A percentile compares a stretch with the other conserved stretches of the same genome.
These are phyloP conservation scores for Nibea albiflora DNA, from an alignment of 2,113 vertebrate species.

Conservation along the genomic window DNA sequence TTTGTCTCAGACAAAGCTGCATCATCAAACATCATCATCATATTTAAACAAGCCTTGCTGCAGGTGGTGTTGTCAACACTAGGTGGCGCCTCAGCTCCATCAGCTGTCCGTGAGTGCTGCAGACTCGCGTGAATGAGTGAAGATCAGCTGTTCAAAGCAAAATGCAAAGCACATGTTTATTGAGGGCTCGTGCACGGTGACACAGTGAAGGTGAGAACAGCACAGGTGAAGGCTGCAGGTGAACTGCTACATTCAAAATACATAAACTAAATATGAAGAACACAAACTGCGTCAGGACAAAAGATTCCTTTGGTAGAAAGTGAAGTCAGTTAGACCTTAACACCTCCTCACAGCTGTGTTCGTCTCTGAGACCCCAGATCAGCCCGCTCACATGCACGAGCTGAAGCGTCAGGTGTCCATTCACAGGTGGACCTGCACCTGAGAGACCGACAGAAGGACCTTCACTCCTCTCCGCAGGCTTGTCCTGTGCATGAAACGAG, in stretches of 20 bases:
- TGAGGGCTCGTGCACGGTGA: slow-evolving; percentile 70
- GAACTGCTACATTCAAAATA: slow-evolving; percentile 70
- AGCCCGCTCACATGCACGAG: slow-evolving; percentile 45
- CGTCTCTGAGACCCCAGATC: too few species aligned
- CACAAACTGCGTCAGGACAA: slow-evolving; percentile 67
- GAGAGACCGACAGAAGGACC: slow-evolving; percentile 36
- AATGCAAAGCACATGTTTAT: slow-evolving; percentile 70
- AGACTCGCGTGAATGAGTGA: background rate
- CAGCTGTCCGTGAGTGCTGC: background rate
- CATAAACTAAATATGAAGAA: slow-evolving; percentile 68
- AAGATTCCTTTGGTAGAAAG: slow-evolving; percentile 82
- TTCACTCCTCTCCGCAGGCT: slow-evolving; percentile 28
- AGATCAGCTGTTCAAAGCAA: slow-evolving; percentile 38
- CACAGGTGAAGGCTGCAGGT: slow-evolving; percentile 64
- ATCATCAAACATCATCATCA: too few species aligned
- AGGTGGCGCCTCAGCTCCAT: slow-evolving; percentile 30
- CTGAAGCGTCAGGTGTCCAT: slow-evolving; percentile 69
- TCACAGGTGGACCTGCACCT: slow-evolving; percentile 77
- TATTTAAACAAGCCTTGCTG: too few species aligned
- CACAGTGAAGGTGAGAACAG: slow-evolving; percentile 54
- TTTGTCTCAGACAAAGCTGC: background rate
- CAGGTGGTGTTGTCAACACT: slow-evolving; percentile 8
- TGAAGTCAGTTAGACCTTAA: slow-evolving; percentile 32
- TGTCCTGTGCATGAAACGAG: slow-evolving; percentile 67
- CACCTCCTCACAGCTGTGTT: too few species aligned